Evolutionary conservation across 2,797 vertebrate genomes (phyloP), one percentile per base, ranked within the genome.

Genomic region (Hozukius guyotensis): DNA sequence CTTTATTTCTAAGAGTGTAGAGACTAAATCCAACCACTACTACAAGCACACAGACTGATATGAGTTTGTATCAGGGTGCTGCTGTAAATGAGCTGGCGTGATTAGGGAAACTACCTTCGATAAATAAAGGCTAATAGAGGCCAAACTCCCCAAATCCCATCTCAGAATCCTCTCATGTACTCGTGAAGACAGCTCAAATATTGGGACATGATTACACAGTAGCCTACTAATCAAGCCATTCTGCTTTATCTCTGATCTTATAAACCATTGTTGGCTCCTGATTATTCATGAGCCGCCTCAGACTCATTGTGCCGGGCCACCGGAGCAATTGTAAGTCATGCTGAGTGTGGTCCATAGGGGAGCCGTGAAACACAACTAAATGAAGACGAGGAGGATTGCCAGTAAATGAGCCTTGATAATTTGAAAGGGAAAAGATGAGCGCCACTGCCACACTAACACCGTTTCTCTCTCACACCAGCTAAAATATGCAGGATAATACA

Each of bases 311-410:
- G 79, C 78, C 81, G 34, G 79, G 25, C 71, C 81, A 73, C 87
- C n/a, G 24, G 74, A 82, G 85, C 74, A 72, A 81, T 83, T 83
- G 82, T 84, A 80, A 87, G 75, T 81, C 83, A 63, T 63, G 84
- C 82, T 73, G 86, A 78, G 86, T 69, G 59, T 2, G 6, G 76
- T 87, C 84, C 90, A 87, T 75, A 11, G 67, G 88, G 88, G 91
- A 88, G 79, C 80, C 10, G 77, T 88, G 76, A 88, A 89, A 87
- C 85, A 78, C 68, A 84, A 77, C 82, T 62, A 78, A 88, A 83
- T 70, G 77, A 87, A 83, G 85, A 87, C 27, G 86, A 86, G 75
- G 75, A 81, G 64, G 61, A 85, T n/a, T 62, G 77, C 31, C 27
- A 88, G 77, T 53, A 81, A 88, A 90, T 87, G 79, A 87, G 85